Conservation (phyloP, 2,888 invertebrate genomes). For the Stegana nigrithorax region DNA sequence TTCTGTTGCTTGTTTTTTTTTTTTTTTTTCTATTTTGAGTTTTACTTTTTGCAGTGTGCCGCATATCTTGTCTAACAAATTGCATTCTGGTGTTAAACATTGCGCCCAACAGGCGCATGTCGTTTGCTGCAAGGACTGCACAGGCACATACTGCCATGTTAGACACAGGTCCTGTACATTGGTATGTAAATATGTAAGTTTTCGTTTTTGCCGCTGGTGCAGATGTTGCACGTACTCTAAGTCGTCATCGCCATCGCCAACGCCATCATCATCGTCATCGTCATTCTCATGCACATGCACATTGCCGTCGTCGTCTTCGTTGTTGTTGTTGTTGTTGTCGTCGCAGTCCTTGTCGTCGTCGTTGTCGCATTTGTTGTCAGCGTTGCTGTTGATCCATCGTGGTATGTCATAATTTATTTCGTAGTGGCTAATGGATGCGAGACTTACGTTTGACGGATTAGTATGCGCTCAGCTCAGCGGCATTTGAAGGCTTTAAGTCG, state of each 20-base stretch:
- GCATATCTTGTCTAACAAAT: conserved; percentile 60
- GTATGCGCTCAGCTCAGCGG: no score
- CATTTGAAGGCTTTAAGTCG: no score
- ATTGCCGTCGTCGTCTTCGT: neutral
- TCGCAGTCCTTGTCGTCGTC: neutral
- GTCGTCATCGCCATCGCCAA: conserved; percentile 7
- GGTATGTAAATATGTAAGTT: neutral
- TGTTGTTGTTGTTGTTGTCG: neutral
- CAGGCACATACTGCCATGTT: conserved; percentile 59
- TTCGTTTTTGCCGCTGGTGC: conserved; percentile 1
- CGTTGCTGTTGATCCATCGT: conserved; percentile 16
- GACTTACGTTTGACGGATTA: conserved; percentile 17
- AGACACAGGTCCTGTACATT: conserved; percentile 42
- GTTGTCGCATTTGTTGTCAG: neutral
- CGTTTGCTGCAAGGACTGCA: conserved; percentile 56
- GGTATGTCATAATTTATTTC: conserved; percentile 52
- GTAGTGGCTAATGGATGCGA: conserved; percentile 48
- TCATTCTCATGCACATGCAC: neutral
- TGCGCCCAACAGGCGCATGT: conserved; percentile 52
- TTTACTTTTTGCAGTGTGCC: conserved; percentile 34
- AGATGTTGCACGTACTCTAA: conserved; percentile 9
- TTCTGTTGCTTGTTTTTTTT: no score
- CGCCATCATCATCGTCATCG: neutral
- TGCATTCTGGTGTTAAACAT: conserved; percentile 62
- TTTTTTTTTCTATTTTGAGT: neutral